A percentile compares a stretch with the other conserved stretches of the same genome.
Evolutionary conservation across 2,888 invertebrate genomes (phyloP).

Genomic region (Chymomyza amoena): DNA sequence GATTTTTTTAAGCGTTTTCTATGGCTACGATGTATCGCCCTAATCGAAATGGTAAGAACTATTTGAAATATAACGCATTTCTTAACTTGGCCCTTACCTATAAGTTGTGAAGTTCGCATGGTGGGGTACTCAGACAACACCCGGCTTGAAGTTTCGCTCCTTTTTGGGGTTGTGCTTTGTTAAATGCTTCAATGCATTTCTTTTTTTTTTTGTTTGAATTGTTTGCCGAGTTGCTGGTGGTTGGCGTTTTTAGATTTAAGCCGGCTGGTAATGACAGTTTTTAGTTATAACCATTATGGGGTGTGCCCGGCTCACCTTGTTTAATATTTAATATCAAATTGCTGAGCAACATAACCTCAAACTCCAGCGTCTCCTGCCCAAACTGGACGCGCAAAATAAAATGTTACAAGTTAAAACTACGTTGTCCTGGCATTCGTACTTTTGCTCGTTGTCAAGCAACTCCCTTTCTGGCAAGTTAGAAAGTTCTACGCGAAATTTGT

Average conservation of each 20-base stretch:
- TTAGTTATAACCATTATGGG: conserved; percentile 5
- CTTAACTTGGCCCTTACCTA: neutral
- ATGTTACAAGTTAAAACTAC: conserved; percentile 9
- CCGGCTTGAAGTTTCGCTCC: conserved; percentile 11
- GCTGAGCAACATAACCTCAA: neutral
- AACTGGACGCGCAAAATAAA: conserved; percentile 2
- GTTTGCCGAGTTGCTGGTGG: neutral
- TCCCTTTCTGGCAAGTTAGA: conserved; percentile 23
- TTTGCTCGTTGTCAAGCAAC: conserved; percentile 8
- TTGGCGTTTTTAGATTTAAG: neutral
- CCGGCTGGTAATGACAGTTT: conserved; percentile 9
- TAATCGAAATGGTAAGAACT: neutral
- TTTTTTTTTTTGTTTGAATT: neutral
- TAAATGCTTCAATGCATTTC: conserved; percentile 29
- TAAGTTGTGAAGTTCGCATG: neutral
- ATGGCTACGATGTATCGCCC: neutral
- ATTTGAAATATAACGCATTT: neutral
- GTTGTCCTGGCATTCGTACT: neutral
- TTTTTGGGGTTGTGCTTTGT: conserved; percentile 37
- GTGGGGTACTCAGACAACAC: conserved; percentile 54
- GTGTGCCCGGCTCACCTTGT: conserved; percentile 18
- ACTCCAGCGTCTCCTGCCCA: neutral
- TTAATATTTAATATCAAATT: neutral
- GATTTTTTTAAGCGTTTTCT: neutral
- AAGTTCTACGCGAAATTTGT: conserved; percentile 17